Conservation (phyloP, 2,797 vertebrate species). For the Amblyopsis hoosieri region DNA sequence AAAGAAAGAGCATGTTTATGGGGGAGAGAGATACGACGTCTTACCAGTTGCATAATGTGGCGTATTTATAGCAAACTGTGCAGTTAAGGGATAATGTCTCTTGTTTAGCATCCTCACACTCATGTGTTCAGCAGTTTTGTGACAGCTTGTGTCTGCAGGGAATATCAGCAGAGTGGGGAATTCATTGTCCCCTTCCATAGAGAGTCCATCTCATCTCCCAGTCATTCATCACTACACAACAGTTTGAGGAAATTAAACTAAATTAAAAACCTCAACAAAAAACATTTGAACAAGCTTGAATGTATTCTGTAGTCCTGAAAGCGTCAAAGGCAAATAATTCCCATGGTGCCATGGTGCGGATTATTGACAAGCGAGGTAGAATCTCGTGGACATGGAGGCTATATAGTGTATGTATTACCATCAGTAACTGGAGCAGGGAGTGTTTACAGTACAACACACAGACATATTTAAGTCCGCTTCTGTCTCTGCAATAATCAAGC, state of each 20-base stretch:
- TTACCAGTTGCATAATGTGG: not conserved
- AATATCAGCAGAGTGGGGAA: conserved; percentile 28
- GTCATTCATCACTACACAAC: conserved; percentile 53
- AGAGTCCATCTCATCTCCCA: conserved; percentile 35
- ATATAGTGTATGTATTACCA: conserved; percentile 15
- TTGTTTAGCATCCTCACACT: conserved; percentile 29
- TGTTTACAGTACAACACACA: conserved; percentile 36
- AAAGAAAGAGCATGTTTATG: not conserved
- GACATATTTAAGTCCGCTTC: conserved; percentile 34
- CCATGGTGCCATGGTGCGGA: not conserved
- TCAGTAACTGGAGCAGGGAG: conserved; percentile 27
- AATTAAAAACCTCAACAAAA: not conserved
- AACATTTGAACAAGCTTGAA: conserved; percentile 46
- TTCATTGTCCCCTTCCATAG: conserved; percentile 54
- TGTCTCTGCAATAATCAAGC: conserved; percentile 35
- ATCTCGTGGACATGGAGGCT: not conserved
- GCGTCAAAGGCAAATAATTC: conserved; percentile 23
- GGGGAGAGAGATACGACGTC: not conserved
- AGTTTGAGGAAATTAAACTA: conserved; percentile 4
- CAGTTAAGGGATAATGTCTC: conserved; percentile 49
- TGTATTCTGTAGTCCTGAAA: conserved; percentile 33
- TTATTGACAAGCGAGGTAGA: not conserved
- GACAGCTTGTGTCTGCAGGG: conserved; percentile 31
- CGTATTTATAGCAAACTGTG: conserved; percentile 28
- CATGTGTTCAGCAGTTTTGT: conserved; percentile 36